Evolutionary conservation across 2,797 vertebrate species (phyloP).

Genomic region (Anguilla megastoma): DNA sequence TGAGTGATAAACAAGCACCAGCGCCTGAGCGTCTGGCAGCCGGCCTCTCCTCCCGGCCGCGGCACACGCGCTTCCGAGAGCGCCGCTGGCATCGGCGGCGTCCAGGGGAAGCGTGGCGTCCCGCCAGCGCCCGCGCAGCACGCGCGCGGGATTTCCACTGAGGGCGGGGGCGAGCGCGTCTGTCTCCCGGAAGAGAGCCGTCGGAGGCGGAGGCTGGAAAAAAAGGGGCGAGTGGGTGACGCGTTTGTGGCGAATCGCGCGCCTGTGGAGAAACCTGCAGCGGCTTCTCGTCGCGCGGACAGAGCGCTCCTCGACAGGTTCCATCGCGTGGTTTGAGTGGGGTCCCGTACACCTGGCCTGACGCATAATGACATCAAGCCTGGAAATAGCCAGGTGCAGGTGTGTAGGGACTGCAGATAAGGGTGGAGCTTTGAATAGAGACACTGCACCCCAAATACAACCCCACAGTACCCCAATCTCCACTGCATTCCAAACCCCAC

Average conservation of each 20-base stretch:
- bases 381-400: not conserved
- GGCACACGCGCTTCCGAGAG: no score
- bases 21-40: not conserved
- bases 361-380: not conserved
- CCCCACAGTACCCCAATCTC: no score
- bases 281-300: not conserved
- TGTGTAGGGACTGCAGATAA: not conserved
- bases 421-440: not conserved
- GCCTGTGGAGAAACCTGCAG: not conserved
- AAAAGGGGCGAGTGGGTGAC: not conserved
- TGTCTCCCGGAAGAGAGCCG: not conserved
- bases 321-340: not conserved
- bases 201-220: not conserved
- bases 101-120: not conserved
- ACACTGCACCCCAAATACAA: not conserved
- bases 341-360: not conserved
- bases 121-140: not conserved
- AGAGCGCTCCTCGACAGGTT: not conserved
- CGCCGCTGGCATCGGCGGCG: not conserved
- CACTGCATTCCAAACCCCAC: no score
- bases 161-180: not conserved
- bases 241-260: not conserved
- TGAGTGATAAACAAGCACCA: not conserved
- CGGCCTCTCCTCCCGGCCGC: not conserved
- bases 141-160: not conserved